Evolutionary conservation across 64 coral and sea anemone genomes (phyloP).

Genomic region (Porites lutea): DNA sequence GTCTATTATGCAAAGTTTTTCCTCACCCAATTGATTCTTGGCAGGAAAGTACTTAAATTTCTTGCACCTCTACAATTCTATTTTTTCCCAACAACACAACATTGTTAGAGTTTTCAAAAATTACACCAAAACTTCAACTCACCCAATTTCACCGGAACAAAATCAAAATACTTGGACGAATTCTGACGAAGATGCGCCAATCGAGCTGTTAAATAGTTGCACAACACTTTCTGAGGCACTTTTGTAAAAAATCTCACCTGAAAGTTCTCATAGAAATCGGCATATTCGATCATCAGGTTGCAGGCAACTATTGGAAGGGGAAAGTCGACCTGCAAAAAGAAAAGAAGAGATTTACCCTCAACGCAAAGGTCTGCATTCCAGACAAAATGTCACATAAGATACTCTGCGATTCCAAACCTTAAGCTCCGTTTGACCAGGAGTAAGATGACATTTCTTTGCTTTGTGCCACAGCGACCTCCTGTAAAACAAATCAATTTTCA

Average conservation of each 20-base stretch:
- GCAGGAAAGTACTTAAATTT: too few species aligned
- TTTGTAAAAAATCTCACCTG: conserved; percentile 50
- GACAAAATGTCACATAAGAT: neutral
- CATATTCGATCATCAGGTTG: conserved; percentile 99
- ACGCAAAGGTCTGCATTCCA: neutral
- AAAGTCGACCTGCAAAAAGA: conserved; percentile 84
- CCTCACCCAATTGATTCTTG: too few species aligned
- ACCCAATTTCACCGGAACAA: too few species aligned
- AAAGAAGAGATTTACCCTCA: neutral
- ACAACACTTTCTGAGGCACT: neutral
- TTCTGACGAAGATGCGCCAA: too few species aligned
- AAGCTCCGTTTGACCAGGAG: conserved; percentile 95
- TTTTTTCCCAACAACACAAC: too few species aligned
- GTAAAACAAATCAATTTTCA: neutral
- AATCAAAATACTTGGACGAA: too few species aligned
- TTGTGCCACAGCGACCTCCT: conserved; percentile 96
- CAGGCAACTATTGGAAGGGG: conserved; percentile 96
- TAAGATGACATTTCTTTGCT: conserved; percentile 98
- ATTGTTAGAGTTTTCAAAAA: too few species aligned
- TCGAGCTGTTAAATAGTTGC: too few species aligned
- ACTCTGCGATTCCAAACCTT: conserved; percentile 60
- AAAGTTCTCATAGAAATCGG: conserved; percentile 98
- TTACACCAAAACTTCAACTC: too few species aligned
- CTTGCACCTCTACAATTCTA: too few species aligned
- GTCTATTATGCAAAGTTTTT: too few species aligned